These are phyloP conservation scores for Ailurus styani DNA, from an alignment of 2,113 vertebrate genomes.

Conservation along the genomic window DNA sequence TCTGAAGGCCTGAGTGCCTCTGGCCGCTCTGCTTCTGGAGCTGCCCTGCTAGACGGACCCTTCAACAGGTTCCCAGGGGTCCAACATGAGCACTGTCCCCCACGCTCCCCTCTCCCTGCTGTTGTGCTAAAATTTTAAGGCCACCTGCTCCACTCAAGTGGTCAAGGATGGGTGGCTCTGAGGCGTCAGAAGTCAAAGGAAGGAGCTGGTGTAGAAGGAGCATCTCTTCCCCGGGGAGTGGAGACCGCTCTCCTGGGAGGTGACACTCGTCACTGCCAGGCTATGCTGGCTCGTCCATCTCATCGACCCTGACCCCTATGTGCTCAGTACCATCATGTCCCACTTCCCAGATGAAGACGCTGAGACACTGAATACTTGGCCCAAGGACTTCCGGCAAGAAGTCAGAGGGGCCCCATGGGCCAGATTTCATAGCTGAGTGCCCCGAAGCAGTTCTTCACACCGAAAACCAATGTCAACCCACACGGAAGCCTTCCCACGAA, in stretches of 20 bases:
- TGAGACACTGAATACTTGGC: neutral
- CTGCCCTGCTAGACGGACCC: neutral
- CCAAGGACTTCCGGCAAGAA: neutral
- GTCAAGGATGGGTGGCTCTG: neutral
- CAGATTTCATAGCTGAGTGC: rapidly evolving
- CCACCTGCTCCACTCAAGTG: neutral
- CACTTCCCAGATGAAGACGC: neutral
- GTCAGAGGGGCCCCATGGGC: rapidly evolving
- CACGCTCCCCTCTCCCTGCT: rapidly evolving
- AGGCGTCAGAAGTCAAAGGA: neutral
- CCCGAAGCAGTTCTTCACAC: neutral
- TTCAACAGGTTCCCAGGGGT: too few relatives aligned
- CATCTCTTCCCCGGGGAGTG: neutral
- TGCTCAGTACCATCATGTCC: neutral
- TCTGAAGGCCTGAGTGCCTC: neutral
- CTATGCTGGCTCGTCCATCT: neutral
- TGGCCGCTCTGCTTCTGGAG: neutral
- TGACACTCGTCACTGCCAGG: rapidly evolving
- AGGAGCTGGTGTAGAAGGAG: neutral
- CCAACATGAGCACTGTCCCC: rapidly evolving
- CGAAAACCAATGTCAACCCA: neutral
- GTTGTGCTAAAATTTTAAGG: neutral
- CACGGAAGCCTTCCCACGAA: neutral
- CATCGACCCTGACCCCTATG: neutral
- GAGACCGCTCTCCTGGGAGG: neutral